phyloP scores from a whole-genome alignment of 2,113 vertebrate species.

The Thalassoma bifasciatum region DNA sequence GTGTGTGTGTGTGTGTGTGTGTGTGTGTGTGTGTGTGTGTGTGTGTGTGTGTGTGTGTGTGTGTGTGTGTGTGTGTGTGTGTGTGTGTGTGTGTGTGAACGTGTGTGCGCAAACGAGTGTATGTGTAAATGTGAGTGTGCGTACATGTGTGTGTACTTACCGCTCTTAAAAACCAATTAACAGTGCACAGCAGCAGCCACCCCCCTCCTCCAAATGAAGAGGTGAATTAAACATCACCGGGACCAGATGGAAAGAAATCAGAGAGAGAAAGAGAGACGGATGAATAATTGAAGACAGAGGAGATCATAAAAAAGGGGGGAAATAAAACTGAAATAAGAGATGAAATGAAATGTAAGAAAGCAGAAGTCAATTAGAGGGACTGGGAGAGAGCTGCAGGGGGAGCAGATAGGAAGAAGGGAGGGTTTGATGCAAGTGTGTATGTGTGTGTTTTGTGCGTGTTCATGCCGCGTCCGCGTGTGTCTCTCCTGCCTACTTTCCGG shows the following conservation, averaged over 20 bases:
- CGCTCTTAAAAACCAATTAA: constrained; percentile 80
- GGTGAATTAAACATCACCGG: constrained; percentile 80
- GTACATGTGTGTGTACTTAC: constrained; percentile 59
- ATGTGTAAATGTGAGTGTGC: constrained; percentile 29
- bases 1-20: constrained; percentile 21
- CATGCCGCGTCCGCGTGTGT: constrained; percentile 23
- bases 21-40: constrained; percentile 1
- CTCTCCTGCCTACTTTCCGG: constrained; percentile 31
- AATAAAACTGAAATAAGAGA: constrained; percentile 79
- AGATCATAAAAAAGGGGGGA: constrained; percentile 70
- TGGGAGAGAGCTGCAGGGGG: constrained; percentile 51
- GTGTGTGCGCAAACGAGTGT: constrained; percentile 14
- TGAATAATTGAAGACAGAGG: constrained; percentile 79
- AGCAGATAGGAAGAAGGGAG: constrained; percentile 52
- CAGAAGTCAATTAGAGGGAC: constrained; percentile 76
- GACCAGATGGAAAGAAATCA: constrained; percentile 80
- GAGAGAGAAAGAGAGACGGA: constrained; percentile 66
- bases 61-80: constrained; percentile 29
- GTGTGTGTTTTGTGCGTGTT: constrained; percentile 31
- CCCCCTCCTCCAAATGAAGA: constrained; percentile 66
- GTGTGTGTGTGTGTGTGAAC: constrained; percentile 11
- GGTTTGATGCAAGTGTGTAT: constrained; percentile 38
- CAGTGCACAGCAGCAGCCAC: constrained; percentile 51
- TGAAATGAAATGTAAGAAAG: constrained; percentile 79
- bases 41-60: constrained; percentile 18